Evolutionary conservation across 35 echinoderm and acorn worm genomes (phyloP), one percentile per base, ranked within the genome.

Genomic region (Ptychodera flava): DNA sequence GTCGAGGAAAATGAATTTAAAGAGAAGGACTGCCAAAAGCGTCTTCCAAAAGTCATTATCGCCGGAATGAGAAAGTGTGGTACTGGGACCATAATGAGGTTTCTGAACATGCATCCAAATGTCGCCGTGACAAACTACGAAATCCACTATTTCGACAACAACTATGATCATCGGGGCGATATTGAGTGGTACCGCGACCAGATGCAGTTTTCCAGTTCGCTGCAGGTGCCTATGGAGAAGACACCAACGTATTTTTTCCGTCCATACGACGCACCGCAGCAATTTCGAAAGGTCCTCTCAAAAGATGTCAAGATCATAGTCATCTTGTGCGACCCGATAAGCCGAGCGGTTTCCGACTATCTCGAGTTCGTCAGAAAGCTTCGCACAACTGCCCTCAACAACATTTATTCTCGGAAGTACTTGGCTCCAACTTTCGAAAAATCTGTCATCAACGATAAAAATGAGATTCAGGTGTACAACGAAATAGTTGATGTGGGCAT

Each of bases 191-290:
- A 97, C 34, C 35, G 76, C 1, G 36, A 83, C 16, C 78, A 83
- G 37, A 93, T 97, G 92, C 92, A 88, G 32, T 33, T 84, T 30
- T 88, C 95, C 0, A 93, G 89, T 29, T 38, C 79, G 28, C 82
- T 87, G 31, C 95, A 97, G 77, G 77, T 87, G 0, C 90, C 87
- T 1, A 84, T 97, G 36, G 95, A 97, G 78, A 93, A 91, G 16
- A 91, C 95, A 30, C 92, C 95, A 45, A 89, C 85, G 86, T 97
- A 97, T 77, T 93, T 93, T 78, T 53, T 89, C 27, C 76, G 80
- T 37, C 82, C 88, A 0, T n/a, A n/a, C n/a, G 33, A 33, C 15
- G 86, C 87, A 36, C 91, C 91, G 1, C 76, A 78, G 77, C 38
- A 34, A 31, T 88, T 97, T 16, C 75, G 36, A 0, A 79, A 88